These are phyloP conservation scores for Hapalemur alaotrensis DNA, from an alignment of 2,797 vertebrate species.

Conservation along the genomic window DNA sequence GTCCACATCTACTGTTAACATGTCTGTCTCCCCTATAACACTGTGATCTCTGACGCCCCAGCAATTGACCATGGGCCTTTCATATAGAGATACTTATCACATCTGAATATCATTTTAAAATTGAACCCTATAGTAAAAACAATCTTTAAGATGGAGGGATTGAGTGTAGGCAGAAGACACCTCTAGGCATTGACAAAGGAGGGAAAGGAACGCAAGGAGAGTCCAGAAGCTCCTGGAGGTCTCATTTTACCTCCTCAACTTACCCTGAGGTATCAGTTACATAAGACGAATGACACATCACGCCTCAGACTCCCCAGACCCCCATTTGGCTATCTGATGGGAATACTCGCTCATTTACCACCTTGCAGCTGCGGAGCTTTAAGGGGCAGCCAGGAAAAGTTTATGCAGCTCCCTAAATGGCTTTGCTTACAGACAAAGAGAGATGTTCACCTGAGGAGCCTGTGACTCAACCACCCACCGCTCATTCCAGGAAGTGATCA, in stretches of 20 bases:
- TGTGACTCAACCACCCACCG: background rate
- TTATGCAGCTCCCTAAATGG: background rate
- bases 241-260: background rate
- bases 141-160: background rate
- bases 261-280: background rate
- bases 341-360: background rate
- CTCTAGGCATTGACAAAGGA: background rate
- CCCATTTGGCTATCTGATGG: background rate
- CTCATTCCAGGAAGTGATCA: background rate
- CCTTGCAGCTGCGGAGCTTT: background rate
- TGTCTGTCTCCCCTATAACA: background rate
- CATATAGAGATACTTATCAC: background rate
- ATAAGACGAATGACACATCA: background rate
- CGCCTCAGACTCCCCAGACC: background rate
- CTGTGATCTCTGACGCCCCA: background rate
- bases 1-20: background rate
- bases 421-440: background rate
- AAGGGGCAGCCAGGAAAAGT: background rate
- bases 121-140: background rate
- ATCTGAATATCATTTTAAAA: constrained; percentile 2
- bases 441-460: background rate
- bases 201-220: background rate
- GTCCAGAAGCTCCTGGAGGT: background rate
- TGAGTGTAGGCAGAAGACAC: background rate
- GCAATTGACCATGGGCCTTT: background rate